Percentiles rank a stretch among this genome's conserved stretches.
Conservation (phyloP, 53 echinoderm and acorn worm genomes). For the Patiria pectinifera region DNA sequence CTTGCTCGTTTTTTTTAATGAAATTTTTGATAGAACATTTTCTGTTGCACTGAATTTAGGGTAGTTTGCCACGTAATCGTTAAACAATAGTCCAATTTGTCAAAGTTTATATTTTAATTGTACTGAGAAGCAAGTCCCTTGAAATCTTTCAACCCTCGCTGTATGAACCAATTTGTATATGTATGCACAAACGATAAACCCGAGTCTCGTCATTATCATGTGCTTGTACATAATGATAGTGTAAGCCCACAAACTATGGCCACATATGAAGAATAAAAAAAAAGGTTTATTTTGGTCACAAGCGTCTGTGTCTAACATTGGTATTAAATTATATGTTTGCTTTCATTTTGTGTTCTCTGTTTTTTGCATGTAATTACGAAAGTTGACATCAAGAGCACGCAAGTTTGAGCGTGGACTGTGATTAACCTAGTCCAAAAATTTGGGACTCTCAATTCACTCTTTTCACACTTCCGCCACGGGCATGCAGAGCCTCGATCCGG, state of each 20-base stretch:
- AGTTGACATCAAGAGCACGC: too few species aligned
- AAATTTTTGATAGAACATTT: neutral
- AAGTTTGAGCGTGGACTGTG: too few species aligned
- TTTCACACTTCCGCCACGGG: too few species aligned
- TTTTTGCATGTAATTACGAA: neutral
- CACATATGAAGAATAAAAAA: conserved; percentile 1
- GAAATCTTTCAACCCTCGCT: neutral
- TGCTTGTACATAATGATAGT: conserved; percentile 35
- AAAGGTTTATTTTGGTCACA: conserved; percentile 40
- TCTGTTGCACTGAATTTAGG: neutral
- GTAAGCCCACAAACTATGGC: neutral
- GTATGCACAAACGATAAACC: neutral
- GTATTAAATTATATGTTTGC: neutral
- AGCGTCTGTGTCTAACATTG: neutral
- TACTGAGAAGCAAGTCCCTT: neutral
- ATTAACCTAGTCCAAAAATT: too few species aligned
- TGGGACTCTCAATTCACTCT: too few species aligned
- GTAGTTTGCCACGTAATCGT: neutral
- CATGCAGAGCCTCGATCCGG: too few species aligned
- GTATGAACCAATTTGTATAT: neutral
- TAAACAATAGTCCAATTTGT: neutral
- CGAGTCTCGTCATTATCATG: neutral
- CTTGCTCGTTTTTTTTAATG: too few species aligned
- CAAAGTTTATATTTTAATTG: neutral
- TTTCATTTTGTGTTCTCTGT: neutral